These are phyloP conservation scores for Myrmecobius fasciatus DNA, from an alignment of 2,113 vertebrate genomes.

Conservation along the genomic window DNA sequence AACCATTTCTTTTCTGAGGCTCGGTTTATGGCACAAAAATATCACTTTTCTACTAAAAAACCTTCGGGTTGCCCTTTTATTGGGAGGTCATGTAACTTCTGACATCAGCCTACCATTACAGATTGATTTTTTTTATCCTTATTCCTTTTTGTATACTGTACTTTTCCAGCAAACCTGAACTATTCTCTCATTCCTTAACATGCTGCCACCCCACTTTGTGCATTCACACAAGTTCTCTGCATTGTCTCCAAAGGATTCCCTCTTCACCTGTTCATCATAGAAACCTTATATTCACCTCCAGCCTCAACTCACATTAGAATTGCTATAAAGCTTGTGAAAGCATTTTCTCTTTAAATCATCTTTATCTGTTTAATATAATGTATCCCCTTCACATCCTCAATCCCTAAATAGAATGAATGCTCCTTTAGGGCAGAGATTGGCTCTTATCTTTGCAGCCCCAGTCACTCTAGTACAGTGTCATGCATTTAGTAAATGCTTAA, in stretches of 20 bases:
- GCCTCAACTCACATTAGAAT: background rate
- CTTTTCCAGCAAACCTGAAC: conserved; percentile 7
- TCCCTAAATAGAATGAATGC: background rate
- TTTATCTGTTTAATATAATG: no score
- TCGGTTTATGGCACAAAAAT: background rate
- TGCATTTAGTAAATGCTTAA: background rate
- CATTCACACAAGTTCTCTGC: background rate
- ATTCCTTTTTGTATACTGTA: background rate
- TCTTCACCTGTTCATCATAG: background rate
- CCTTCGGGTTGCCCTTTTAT: background rate
- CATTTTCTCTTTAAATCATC: background rate
- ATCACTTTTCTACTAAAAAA: background rate
- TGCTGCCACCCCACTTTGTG: background rate
- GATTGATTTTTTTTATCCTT: background rate
- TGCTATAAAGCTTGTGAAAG: background rate
- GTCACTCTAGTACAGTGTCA: background rate
- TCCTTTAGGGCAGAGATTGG: no score
- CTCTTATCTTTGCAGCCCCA: background rate
- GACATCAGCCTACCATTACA: no score
- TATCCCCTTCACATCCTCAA: background rate
- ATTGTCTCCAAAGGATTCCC: background rate
- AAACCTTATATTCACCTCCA: background rate
- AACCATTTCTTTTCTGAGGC: background rate
- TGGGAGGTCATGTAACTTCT: background rate
- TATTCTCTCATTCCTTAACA: background rate